These are phyloP conservation scores for Tragelaphus buxtoni DNA, from an alignment of 2,113 vertebrate genomes.

Conservation along the genomic window DNA sequence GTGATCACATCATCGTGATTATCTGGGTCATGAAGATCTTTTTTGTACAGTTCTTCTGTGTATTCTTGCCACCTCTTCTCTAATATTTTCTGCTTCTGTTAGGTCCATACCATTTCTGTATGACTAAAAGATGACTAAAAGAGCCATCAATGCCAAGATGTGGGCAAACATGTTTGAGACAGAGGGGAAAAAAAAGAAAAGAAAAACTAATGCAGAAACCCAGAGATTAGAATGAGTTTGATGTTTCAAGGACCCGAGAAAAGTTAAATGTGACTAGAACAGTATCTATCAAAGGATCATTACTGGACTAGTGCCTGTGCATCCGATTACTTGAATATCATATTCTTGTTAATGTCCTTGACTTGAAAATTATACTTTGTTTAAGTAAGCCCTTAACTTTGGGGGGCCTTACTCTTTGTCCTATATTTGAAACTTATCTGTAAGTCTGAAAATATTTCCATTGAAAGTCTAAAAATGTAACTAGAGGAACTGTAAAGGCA, in stretches of 20 bases:
- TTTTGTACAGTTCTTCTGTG: no score
- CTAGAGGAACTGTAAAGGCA: background rate
- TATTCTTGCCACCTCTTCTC: no score
- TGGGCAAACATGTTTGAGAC: background rate
- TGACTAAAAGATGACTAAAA: background rate
- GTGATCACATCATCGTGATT: no score
- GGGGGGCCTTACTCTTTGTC: background rate
- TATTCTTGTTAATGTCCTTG: background rate
- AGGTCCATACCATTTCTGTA: no score
- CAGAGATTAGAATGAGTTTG: background rate
- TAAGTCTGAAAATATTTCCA: conserved; percentile 15
- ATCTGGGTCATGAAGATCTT: no score
- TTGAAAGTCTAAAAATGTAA: background rate
- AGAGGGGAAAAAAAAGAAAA: background rate
- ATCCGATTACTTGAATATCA: background rate
- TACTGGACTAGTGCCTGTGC: background rate
- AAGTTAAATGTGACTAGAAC: background rate
- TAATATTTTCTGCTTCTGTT: no score
- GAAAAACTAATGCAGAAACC: background rate
- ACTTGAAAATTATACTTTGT: background rate
- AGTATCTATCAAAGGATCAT: background rate
- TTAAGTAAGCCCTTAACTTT: background rate
- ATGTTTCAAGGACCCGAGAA: background rate
- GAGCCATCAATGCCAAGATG: background rate
- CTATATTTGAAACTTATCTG: background rate